Conservation (phyloP, 2,797 vertebrate species). For the Hypotaenidia philippensis region DNA sequence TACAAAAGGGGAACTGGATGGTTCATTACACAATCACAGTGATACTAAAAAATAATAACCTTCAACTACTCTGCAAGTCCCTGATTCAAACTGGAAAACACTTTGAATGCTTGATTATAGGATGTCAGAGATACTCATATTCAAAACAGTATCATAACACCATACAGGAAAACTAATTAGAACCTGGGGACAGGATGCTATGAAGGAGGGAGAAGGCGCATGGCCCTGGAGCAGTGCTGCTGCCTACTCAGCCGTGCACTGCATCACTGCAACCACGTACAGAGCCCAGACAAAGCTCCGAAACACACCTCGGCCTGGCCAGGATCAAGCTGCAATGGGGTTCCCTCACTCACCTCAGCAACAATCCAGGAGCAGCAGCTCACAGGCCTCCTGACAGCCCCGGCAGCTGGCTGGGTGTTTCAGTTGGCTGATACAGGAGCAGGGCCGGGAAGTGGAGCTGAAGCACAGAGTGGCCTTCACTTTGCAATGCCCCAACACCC, state of each 20-base stretch:
- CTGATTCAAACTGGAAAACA: neutral
- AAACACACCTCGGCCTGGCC: neutral
- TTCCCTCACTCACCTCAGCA: fast-evolving
- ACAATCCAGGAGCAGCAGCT: neutral
- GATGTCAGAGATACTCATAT: neutral
- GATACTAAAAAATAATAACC: neutral
- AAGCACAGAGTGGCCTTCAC: fast-evolving
- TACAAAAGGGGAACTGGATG: neutral
- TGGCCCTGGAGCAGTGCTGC: neutral
- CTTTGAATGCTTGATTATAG: neutral
- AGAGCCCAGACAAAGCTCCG: neutral
- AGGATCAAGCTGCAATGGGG: fast-evolving
- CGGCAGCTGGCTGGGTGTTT: neutral
- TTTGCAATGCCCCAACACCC: fast-evolving
- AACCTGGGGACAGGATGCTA: neutral
- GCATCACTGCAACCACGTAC: neutral
- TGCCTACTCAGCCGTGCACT: neutral
- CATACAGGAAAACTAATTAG: neutral
- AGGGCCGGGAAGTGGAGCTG: neutral
- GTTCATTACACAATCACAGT: neutral
- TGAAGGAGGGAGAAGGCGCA: fast-evolving
- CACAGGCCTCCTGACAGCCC: neutral
- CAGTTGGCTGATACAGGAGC: neutral
- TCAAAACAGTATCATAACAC: neutral
- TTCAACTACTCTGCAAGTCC: neutral